Base-by-base conservation (phyloP, 2,888 invertebrate genomes). In the Agrotis clavis region DNA sequence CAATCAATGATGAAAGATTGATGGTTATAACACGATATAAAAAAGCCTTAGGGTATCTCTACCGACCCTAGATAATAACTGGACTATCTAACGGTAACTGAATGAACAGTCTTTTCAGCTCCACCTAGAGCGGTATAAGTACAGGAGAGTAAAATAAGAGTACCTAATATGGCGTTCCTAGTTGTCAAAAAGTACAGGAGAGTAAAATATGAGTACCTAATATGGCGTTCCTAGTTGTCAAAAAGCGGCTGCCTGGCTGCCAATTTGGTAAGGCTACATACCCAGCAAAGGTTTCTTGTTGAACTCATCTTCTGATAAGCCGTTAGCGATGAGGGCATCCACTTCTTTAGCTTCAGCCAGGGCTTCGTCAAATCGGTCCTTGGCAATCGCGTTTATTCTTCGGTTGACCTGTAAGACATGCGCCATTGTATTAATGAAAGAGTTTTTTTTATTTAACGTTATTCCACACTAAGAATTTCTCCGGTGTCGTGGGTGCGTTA, bases 381-480 rank as follows among this genome's bases (percentile, higher is more conserved):
- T 98, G 0, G 98, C 98, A 0, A 99, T 96, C 0, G 98, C 98
- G 94, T 99, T 99, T 64, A 99, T 89, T 1, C 97, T 89, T 0
- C 97, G 96, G 90, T 99, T 98, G 0, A 97, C 97, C 96, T 96
- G 77, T 41, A 66, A 77, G 73, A n/a, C 21, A 35, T 35, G n/a
- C 14, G 9, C 9, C 35, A 35, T 35, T 35, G 35, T 35, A 35
- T 35, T 35, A 35, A 35, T 35, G 9, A 35, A 35, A 35, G 7
- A 30, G 5, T 30, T 30, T n/a, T n/a, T n/a, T n/a, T n/a, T n/a
- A n/a, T n/a, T n/a, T n/a, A n/a, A n/a, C n/a, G n/a, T n/a, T n/a
- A n/a, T n/a, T n/a, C n/a, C n/a, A n/a, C n/a, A n/a, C n/a, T n/a
- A n/a, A n/a, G n/a, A n/a, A n/a, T n/a, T n/a, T n/a, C n/a, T n/a